A percentile compares a stretch with the other conserved stretches of the same genome.
phyloP scores from a whole-genome alignment of 1,140 invertebrate species.

The Cepaea nemoralis region DNA sequence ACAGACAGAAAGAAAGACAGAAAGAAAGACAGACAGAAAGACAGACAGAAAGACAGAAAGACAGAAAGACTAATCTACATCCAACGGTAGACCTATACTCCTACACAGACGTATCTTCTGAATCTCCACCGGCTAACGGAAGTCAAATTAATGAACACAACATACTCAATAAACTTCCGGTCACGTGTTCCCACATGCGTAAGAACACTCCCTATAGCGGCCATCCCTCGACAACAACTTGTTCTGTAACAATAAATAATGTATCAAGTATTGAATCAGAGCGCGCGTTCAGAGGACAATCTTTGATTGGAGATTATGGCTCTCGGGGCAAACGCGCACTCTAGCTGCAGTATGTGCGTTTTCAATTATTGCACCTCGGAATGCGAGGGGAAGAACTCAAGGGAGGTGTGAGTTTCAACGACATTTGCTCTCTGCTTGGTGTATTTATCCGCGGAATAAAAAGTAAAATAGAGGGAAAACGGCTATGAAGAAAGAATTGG shows the following conservation, averaged over 20 bases:
- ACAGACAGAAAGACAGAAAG: too few species aligned
- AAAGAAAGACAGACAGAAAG: too few species aligned
- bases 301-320: background rate
- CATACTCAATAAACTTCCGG: too few species aligned
- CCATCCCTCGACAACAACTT: background rate
- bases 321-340: background rate
- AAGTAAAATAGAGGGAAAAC: background rate
- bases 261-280: background rate
- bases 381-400: background rate
- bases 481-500: background rate
- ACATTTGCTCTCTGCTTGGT: background rate
- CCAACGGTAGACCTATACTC: too few species aligned
- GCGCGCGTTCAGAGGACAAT: background rate
- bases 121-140: too few species aligned
- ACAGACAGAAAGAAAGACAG: too few species aligned
- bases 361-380: conserved; percentile 7
- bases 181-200: too few species aligned
- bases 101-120: too few species aligned
- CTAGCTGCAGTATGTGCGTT: conserved; percentile 3
- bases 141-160: too few species aligned
- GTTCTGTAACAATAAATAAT: background rate
- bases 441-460: background rate
- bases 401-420: conserved; percentile 1
- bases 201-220: too few species aligned
- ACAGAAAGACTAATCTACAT: too few species aligned